phyloP scores from a whole-genome alignment of 2,797 vertebrate species.

The Sparus aurata region DNA sequence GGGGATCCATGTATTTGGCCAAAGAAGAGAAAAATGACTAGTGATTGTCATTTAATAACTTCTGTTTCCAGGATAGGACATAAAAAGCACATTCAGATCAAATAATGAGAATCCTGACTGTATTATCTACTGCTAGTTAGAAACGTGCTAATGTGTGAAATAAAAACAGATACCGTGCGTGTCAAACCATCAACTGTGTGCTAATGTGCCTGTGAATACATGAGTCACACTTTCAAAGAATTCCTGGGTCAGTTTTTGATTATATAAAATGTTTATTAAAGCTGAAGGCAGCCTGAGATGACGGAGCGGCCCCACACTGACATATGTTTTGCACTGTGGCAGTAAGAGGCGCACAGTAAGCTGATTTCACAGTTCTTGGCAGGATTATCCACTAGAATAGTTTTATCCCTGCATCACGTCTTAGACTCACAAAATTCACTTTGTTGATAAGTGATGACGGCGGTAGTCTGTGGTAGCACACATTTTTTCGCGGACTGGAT shows the following conservation, averaged over 20 bases:
- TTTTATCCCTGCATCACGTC: conserved; percentile 57
- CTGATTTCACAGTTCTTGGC: conserved; percentile 66
- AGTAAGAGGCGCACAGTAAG: conserved; percentile 58
- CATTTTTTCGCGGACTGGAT: conserved; percentile 17
- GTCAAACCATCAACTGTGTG: background rate
- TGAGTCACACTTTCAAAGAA: conserved; percentile 44
- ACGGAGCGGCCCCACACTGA: conserved; percentile 12
- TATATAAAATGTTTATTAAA: conserved; percentile 53
- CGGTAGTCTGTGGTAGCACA: conserved; percentile 21
- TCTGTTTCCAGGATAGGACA: background rate
- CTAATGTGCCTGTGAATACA: conserved; percentile 18
- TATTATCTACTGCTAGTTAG: background rate
- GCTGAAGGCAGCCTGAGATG: conserved; percentile 44
- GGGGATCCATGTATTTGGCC: background rate
- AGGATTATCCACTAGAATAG: conserved; percentile 59
- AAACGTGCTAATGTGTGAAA: background rate
- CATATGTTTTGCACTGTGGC: conserved; percentile 47
- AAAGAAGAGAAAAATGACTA: background rate
- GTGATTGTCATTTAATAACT: background rate
- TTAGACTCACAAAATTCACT: conserved; percentile 43
- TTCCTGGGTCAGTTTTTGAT: conserved; percentile 39
- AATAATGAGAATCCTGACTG: background rate
- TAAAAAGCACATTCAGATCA: background rate
- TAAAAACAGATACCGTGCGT: background rate
- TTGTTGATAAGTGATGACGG: conserved; percentile 48